Conservation (phyloP, 2,888 invertebrate genomes). For the Cyclophora albipunctata region DNA sequence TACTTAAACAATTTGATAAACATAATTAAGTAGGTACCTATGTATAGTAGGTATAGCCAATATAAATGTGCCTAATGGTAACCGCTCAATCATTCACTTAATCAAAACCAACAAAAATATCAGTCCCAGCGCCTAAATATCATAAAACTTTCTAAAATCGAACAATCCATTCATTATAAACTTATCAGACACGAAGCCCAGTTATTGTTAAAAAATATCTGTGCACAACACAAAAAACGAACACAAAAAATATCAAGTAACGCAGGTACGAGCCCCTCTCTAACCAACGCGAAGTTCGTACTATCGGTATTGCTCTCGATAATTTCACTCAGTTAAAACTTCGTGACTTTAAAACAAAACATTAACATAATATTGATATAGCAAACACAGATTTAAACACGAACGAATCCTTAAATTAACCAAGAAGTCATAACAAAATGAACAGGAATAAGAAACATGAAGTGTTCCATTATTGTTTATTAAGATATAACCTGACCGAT, state of each 20-base stretch:
- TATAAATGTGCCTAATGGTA: no score
- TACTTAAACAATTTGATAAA: no score
- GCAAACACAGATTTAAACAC: conserved; percentile 50
- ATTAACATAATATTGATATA: conserved; percentile 47
- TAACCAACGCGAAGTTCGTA: conserved; percentile 32
- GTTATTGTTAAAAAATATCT: conserved; percentile 31
- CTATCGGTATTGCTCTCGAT: conserved; percentile 3
- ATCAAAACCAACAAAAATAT: no score
- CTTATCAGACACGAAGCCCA: conserved; percentile 23
- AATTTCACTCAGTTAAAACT: conserved; percentile 30
- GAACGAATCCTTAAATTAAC: conserved; percentile 45
- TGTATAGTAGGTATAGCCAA: no score
- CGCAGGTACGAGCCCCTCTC: conserved; percentile 36
- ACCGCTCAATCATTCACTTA: no score
- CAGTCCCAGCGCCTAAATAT: no score
- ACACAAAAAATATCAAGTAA: conserved; percentile 27
- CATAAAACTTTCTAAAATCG: conserved; percentile 3
- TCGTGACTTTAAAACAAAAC: conserved; percentile 60
- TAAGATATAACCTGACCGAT: conserved; percentile 44
- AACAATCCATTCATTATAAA: conserved; percentile 6
- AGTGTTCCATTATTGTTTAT: conserved; percentile 56
- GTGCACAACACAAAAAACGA: conserved; percentile 20
- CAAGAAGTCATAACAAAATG: conserved; percentile 36
- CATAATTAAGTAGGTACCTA: no score
- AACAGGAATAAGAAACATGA: conserved; percentile 40